phyloP scores from a whole-genome alignment of 2,113 vertebrate species.

The Psophia crepitans region DNA sequence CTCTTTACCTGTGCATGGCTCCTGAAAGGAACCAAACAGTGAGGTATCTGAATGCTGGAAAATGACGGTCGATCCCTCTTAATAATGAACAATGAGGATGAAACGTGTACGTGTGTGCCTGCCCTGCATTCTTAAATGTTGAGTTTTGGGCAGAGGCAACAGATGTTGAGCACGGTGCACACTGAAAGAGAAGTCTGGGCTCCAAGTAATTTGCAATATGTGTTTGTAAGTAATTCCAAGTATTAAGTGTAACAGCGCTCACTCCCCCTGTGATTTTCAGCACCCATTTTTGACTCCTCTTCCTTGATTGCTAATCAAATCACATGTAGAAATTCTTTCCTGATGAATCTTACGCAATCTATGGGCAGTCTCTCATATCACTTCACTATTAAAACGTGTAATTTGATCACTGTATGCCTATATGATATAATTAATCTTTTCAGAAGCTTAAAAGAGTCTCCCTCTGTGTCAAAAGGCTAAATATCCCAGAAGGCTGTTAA shows the following conservation, averaged over 20 bases:
- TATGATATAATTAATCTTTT: not conserved
- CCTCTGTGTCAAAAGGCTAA: constrained; percentile 16
- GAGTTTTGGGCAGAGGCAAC: not conserved
- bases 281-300: not conserved
- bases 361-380: not conserved
- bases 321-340: not conserved
- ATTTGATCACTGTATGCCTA: not conserved
- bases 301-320: constrained; percentile 50
- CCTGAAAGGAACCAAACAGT: not conserved
- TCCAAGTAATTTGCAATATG: not conserved
- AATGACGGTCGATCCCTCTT: not conserved
- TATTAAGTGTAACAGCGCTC: not conserved
- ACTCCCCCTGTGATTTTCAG: not conserved
- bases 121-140: not conserved
- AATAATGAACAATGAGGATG: not conserved
- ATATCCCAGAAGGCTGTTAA: not conserved
- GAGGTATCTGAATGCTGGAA: not conserved
- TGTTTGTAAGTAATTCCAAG: not conserved
- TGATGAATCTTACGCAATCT: not conserved
- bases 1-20: not conserved
- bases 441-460: not conserved
- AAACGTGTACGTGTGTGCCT: not conserved
- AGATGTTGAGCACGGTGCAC: not conserved
- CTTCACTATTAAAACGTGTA: not conserved
- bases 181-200: not conserved